These are phyloP conservation scores for Enteromius trimaculatus DNA, from an alignment of 2,797 vertebrate genomes.

Conservation along the genomic window DNA sequence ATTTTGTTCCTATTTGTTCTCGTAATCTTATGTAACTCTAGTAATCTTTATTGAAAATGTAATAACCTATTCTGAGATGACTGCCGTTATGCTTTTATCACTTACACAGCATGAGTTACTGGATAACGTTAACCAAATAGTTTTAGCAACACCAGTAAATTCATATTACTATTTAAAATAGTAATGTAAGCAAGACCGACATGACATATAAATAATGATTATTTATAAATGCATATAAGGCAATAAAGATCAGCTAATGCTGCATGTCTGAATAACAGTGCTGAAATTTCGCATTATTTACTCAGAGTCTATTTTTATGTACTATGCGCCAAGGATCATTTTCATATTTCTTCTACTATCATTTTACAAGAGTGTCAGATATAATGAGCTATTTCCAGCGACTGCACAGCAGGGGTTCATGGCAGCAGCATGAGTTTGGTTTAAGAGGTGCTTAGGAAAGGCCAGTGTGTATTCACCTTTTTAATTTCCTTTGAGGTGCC, in stretches of 20 bases:
- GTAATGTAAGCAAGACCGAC: background rate
- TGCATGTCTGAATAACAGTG: background rate
- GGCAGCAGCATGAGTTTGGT: slow-evolving; percentile 26
- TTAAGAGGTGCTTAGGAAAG: slow-evolving; percentile 34
- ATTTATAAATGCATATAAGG: background rate
- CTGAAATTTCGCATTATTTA: slow-evolving; percentile 33
- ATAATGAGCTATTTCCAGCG: slow-evolving; percentile 35
- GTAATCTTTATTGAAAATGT: slow-evolving; percentile 7
- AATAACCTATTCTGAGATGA: background rate
- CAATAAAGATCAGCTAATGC: background rate
- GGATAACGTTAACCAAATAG: background rate
- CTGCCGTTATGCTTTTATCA: background rate
- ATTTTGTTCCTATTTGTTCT: background rate
- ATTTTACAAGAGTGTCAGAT: slow-evolving; percentile 23
- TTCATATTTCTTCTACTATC: slow-evolving; percentile 41
- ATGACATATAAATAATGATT: background rate
- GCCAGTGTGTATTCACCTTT: slow-evolving; percentile 22
- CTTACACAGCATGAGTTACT: background rate
- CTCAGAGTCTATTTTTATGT: background rate
- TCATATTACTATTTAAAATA: background rate
- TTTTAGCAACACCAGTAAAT: slow-evolving; percentile 7
- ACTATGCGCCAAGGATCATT: slow-evolving; percentile 1
- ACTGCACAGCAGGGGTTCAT: background rate
- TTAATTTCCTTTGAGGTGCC: slow-evolving; percentile 31
- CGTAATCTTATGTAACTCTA: background rate